Evolutionary conservation across 2,797 vertebrate species (phyloP).

Genomic region (Gallinago stenura): DNA sequence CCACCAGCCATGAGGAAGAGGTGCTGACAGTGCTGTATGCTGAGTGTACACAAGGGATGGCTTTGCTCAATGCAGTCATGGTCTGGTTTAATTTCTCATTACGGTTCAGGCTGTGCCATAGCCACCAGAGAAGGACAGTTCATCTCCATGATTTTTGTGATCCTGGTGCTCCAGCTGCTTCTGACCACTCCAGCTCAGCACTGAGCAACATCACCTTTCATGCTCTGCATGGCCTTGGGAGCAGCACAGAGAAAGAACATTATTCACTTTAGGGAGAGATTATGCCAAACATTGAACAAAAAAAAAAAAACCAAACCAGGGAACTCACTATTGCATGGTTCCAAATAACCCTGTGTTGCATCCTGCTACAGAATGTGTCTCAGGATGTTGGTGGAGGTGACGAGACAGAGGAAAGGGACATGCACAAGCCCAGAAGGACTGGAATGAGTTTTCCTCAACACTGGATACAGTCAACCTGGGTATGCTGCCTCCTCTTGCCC

Average conservation of each 20-base stretch:
- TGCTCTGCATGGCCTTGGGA: neutral
- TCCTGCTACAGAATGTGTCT: neutral
- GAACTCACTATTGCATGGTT: neutral
- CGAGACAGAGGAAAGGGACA: neutral
- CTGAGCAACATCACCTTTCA: neutral
- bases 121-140: neutral
- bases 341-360: neutral
- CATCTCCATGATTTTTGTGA: neutral
- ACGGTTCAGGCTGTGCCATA: neutral
- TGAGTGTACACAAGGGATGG: neutral
- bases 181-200: neutral
- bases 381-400: neutral
- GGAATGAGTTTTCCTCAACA: neutral
- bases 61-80: neutral
- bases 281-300: neutral
- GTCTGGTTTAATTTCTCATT: neutral
- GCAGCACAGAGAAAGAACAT: neutral
- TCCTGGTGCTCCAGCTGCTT: neutral
- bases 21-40: neutral
- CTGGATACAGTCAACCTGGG: neutral
- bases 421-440: accelerated
- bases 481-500: neutral
- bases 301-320: neutral
- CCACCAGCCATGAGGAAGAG: accelerated
- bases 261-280: neutral